These are phyloP conservation scores for Ophiothrix spiculata DNA, from an alignment of 35 echinoderm and acorn worm genomes.

Conservation along the genomic window DNA sequence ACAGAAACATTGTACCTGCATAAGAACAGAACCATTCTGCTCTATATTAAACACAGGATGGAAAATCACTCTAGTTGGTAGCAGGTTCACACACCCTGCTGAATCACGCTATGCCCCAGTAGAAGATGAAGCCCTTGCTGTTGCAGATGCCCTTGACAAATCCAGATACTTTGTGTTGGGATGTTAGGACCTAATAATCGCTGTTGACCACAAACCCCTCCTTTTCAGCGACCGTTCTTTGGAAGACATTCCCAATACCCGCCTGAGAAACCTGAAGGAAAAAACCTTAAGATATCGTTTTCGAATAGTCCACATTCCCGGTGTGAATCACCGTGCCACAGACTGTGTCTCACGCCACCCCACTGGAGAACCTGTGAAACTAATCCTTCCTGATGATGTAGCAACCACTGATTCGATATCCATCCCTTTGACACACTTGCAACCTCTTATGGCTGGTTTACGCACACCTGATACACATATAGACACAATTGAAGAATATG, in stretches of 20 bases:
- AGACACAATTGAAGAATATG: not conserved
- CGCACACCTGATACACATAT: not conserved
- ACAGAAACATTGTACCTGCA: not conserved
- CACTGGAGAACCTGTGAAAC: not conserved
- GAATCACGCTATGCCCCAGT: slow-evolving; percentile 50
- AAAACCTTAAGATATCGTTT: not conserved
- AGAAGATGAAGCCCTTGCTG: slow-evolving; percentile 47
- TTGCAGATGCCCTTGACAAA: slow-evolving; percentile 19
- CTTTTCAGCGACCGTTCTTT: slow-evolving; percentile 38
- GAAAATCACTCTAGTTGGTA: slow-evolving; percentile 41
- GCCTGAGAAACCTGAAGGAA: slow-evolving; percentile 51
- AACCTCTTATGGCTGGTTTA: not conserved
- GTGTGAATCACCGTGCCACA: not conserved
- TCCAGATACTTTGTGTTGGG: slow-evolving; percentile 44
- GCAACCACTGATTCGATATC: not conserved
- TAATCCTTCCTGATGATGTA: not conserved
- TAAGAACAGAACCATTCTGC: not conserved
- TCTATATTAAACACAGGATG: slow-evolving; percentile 6
- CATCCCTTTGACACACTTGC: not conserved
- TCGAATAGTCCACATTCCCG: not conserved
- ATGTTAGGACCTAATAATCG: slow-evolving; percentile 40
- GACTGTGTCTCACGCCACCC: slow-evolving; percentile 11
- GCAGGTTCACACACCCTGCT: slow-evolving; percentile 19
- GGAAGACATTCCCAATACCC: slow-evolving; percentile 52
- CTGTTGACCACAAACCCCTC: slow-evolving; percentile 64